These are phyloP conservation scores for Spongilla lacustris DNA, from an alignment of 37 sponge, comb jelly and placozoan genomes.

Conservation along the genomic window DNA sequence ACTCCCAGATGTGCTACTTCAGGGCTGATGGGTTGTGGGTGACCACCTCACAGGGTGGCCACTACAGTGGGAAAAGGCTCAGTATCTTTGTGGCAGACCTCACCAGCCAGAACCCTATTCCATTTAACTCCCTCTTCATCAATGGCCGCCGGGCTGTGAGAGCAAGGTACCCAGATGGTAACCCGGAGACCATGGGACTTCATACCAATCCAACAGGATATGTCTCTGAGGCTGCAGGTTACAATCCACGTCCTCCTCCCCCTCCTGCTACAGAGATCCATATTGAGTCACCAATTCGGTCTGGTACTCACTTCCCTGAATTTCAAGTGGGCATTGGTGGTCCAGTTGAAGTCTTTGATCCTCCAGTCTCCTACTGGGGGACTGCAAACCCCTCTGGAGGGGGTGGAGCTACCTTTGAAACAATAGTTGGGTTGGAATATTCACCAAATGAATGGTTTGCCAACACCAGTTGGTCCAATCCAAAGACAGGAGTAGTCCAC, in stretches of 20 bases:
- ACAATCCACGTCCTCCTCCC: constrained; percentile 9
- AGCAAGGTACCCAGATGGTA: constrained; percentile 64
- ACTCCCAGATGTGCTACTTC: constrained; percentile 41
- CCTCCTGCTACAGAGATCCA: constrained; percentile 15
- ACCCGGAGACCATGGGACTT: constrained; percentile 56
- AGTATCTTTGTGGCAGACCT: constrained; percentile 33
- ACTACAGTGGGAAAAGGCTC: constrained; percentile 36
- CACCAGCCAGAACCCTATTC: constrained; percentile 27
- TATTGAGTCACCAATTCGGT: constrained; percentile 5
- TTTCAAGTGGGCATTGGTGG: constrained; percentile 58
- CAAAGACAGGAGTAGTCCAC: constrained; percentile 51
- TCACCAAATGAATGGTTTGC: constrained; percentile 19
- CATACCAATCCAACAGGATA: constrained; percentile 54
- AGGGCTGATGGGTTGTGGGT: constrained; percentile 24
- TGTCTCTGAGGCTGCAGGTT: constrained; percentile 16
- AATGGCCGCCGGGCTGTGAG: constrained; percentile 47
- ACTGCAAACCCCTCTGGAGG: constrained; percentile 22
- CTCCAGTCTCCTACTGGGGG: constrained; percentile 64
- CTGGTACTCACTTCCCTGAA: constrained; percentile 21
- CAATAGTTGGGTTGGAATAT: constrained; percentile 40
- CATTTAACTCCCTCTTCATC: constrained; percentile 38
- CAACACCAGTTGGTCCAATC: constrained; percentile 44
- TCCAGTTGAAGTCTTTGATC: constrained; percentile 35
- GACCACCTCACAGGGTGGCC: background rate
- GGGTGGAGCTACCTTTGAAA: background rate